Evolutionary conservation across 2,113 vertebrate species (phyloP).

Genomic region (Macquaria ambigua): DNA sequence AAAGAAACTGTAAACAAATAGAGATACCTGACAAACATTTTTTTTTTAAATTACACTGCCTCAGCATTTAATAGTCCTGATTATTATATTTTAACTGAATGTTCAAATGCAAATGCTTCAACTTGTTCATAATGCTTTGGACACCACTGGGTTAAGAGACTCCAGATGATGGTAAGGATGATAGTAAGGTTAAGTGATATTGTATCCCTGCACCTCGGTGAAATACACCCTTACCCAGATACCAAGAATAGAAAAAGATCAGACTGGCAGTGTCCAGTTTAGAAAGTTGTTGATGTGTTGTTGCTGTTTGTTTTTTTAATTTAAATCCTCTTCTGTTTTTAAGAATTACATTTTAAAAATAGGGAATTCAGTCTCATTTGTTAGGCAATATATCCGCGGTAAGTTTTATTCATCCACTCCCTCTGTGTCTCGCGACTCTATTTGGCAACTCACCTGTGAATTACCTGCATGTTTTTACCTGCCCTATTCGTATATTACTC

Average conservation of each 20-base stretch:
- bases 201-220: background rate
- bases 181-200: background rate
- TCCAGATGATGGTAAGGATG: background rate
- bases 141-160: background rate
- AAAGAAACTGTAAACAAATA: background rate
- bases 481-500: background rate
- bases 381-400: background rate
- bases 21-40: background rate
- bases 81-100: background rate
- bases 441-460: constrained; percentile 42
- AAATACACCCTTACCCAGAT: background rate
- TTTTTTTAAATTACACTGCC: too few species aligned
- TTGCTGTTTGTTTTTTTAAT: background rate
- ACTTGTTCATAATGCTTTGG: background rate
- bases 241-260: background rate
- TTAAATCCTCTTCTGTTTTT: background rate
- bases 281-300: background rate
- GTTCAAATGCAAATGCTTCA: background rate
- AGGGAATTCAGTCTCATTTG: background rate
- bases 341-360: background rate
- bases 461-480: constrained; percentile 12
- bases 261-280: background rate
- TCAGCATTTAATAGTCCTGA: background rate
- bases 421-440: background rate
- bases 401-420: background rate